These are phyloP conservation scores for Leptodactylus fallax DNA, from an alignment of 2,797 vertebrate genomes.

Conservation along the genomic window DNA sequence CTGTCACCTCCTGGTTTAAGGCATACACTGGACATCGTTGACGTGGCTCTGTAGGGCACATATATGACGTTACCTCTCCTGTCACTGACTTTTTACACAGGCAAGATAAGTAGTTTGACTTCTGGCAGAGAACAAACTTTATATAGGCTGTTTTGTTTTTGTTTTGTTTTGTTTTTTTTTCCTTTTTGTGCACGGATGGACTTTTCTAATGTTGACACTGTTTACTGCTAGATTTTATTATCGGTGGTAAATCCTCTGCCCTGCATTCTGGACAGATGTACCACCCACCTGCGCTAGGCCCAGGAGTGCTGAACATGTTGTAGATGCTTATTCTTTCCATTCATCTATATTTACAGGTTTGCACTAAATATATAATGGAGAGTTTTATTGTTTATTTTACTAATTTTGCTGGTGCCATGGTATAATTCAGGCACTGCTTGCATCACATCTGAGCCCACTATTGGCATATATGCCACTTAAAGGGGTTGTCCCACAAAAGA, in stretches of 20 bases:
- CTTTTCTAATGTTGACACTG: neutral
- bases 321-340: neutral
- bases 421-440: neutral
- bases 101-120: slow-evolving; percentile 13
- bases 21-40: slow-evolving; percentile 95
- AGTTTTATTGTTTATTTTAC: neutral
- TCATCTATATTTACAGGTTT: neutral
- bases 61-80: slow-evolving; percentile 17
- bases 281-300: neutral
- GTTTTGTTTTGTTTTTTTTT: no score
- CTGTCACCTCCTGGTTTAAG: slow-evolving; percentile 93
- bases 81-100: slow-evolving; percentile 6
- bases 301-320: neutral
- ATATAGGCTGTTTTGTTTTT: neutral
- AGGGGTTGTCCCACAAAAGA: no score
- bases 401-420: neutral
- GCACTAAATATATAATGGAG: neutral
- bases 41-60: slow-evolving; percentile 1
- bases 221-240: neutral
- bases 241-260: neutral
- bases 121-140: neutral
- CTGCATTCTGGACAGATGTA: neutral
- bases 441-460: neutral
- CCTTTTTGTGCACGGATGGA: slow-evolving; percentile 10
- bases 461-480: neutral